phyloP scores from a whole-genome alignment of 1,140 invertebrate species.

The Orussus abietinus region DNA sequence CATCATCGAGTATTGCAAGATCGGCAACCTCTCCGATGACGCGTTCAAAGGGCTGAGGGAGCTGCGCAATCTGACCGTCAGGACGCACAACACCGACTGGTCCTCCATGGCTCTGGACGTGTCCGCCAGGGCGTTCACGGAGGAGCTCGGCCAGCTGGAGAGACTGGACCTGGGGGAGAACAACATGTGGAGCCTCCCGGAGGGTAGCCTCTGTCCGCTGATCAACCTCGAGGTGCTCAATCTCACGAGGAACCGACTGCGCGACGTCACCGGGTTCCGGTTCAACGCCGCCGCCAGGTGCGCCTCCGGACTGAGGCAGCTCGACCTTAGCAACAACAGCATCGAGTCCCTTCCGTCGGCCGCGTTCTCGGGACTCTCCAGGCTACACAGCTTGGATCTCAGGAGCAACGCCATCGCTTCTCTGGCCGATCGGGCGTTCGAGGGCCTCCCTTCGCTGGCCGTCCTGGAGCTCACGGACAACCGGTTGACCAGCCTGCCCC shows the following conservation, averaged over 20 bases:
- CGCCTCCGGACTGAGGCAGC: constrained; percentile 65
- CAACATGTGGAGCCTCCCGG: constrained; percentile 81
- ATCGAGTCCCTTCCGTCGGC: constrained; percentile 74
- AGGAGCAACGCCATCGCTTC: constrained; percentile 68
- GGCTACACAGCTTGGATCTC: constrained; percentile 61
- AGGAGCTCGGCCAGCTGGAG: constrained; percentile 70
- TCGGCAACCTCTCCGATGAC: constrained; percentile 80
- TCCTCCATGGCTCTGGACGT: constrained; percentile 79
- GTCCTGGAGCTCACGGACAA: constrained; percentile 79
- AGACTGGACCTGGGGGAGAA: constrained; percentile 82
- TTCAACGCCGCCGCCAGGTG: constrained; percentile 67
- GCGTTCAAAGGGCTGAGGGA: constrained; percentile 78
- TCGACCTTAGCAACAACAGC: constrained; percentile 81
- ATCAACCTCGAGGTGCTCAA: constrained; percentile 74
- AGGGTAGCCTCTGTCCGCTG: constrained; percentile 76
- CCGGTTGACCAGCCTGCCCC: constrained; percentile 74
- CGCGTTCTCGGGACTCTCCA: constrained; percentile 67
- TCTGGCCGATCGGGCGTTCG: constrained; percentile 76
- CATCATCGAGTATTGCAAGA: constrained; percentile 86
- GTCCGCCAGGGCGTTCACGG: constrained; percentile 68
- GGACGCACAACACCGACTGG: constrained; percentile 87
- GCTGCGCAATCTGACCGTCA: constrained; percentile 77
- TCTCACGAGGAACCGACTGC: constrained; percentile 75
- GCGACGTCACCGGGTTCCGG: constrained; percentile 72
- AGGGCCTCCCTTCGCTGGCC: constrained; percentile 71